Evolutionary conservation across 2,113 vertebrate species (phyloP).

Genomic region (Osmerus eperlanus): DNA sequence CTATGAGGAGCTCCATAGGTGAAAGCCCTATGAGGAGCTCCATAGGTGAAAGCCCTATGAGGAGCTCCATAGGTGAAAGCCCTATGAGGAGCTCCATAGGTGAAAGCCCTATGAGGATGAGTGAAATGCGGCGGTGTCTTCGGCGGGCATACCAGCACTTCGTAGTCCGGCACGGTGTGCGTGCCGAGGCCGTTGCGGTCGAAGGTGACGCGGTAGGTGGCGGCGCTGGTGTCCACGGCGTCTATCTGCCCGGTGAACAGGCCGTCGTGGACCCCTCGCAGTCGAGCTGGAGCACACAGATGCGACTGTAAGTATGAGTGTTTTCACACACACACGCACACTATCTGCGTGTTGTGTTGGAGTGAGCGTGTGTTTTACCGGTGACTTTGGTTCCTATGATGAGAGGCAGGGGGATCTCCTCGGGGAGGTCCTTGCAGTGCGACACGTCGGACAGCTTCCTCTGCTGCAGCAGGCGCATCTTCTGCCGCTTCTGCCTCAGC

Average conservation of each 20-base stretch:
- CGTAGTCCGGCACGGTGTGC: constrained; percentile 96
- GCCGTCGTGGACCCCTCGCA: constrained; percentile 92
- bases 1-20: no score
- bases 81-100: no score
- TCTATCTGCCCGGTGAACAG: constrained; percentile 98
- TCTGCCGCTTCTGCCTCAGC: constrained; percentile 91
- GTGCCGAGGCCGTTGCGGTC: constrained; percentile 94
- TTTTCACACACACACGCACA: not conserved
- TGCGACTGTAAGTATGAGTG: no score
- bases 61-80: no score
- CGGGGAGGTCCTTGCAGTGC: constrained; percentile 96
- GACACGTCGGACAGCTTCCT: constrained; percentile 92
- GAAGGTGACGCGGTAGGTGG: constrained; percentile 96
- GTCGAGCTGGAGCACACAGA: constrained; percentile 77
- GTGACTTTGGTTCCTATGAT: constrained; percentile 99
- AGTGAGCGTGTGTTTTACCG: constrained; percentile 64
- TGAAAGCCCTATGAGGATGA: no score
- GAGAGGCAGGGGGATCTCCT: constrained; percentile 93
- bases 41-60: no score
- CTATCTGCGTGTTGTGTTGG: not conserved
- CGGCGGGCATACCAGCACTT: constrained; percentile 88
- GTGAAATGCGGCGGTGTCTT: not conserved
- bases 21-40: no score
- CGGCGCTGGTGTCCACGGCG: constrained; percentile 93
- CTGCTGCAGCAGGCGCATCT: constrained; percentile 94